Percentiles rank a stretch among this genome's conserved stretches.
Evolutionary conservation across 1,140 invertebrate genomes (phyloP).

Genomic region (Ips nitidus): DNA sequence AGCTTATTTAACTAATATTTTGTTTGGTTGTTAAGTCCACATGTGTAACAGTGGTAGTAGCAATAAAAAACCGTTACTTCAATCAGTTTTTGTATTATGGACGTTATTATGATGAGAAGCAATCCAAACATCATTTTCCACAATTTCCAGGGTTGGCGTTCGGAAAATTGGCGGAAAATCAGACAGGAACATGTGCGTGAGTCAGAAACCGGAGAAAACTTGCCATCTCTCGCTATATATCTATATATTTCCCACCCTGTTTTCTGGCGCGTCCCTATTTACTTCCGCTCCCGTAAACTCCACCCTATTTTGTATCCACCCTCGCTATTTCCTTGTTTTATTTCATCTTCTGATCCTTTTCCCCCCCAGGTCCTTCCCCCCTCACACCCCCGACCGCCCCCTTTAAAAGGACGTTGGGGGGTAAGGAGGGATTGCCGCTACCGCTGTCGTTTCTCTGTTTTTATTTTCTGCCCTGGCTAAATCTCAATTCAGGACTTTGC

Average conservation of each 20-base stretch:
- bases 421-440: neutral
- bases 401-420: no score
- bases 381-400: neutral
- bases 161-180: constrained; percentile 37
- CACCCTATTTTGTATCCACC: constrained; percentile 55
- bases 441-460: constrained; percentile 41
- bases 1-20: no score
- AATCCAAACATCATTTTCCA: no score
- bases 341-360: constrained; percentile 53
- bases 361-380: constrained; percentile 25
- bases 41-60: neutral
- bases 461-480: constrained; percentile 50
- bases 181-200: constrained; percentile 37
- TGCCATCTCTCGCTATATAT: constrained; percentile 28
- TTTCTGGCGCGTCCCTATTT: constrained; percentile 51
- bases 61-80: no score
- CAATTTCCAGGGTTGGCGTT: neutral
- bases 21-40: no score
- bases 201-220: constrained; percentile 41
- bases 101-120: no score
- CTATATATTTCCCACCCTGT: constrained; percentile 49
- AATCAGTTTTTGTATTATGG: no score
- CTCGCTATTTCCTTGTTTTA: constrained; percentile 54
- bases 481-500: constrained; percentile 49
- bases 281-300: constrained; percentile 55